Evolutionary conservation across 2,113 vertebrate species (phyloP).

Genomic region (Falco punctatus): DNA sequence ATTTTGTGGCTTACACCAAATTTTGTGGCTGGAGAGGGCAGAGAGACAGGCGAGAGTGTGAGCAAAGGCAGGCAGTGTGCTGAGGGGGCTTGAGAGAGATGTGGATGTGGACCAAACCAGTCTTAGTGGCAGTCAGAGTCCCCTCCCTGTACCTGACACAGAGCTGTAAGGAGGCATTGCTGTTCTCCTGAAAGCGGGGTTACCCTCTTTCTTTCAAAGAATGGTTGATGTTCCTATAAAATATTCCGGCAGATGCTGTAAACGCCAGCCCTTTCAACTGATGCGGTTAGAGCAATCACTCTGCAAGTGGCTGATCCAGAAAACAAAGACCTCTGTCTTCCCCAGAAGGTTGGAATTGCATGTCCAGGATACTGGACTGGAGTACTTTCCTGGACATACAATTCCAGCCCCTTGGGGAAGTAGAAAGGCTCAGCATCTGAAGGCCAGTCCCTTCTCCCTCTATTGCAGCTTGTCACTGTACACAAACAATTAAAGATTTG

Average conservation of each 20-base stretch:
- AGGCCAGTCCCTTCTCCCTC: neutral
- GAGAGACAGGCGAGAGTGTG: neutral
- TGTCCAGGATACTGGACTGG: neutral
- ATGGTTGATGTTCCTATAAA: fast-evolving
- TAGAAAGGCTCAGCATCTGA: neutral
- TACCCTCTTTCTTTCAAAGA: neutral
- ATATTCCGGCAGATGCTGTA: neutral
- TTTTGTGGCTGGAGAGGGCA: neutral
- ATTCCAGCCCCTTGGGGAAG: neutral
- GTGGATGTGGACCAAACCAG: neutral
- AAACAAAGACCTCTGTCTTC: neutral
- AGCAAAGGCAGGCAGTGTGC: neutral
- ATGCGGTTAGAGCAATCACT: neutral
- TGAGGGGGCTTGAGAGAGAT: neutral
- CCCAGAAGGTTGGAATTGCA: neutral
- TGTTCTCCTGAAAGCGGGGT: neutral
- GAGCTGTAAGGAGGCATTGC: neutral
- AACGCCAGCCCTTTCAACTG: neutral
- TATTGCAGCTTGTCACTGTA: neutral
- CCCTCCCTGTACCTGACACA: neutral
- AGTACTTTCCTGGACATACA: neutral
- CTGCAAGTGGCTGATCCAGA: neutral
- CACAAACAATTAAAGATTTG: neutral
- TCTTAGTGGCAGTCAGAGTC: too few relatives aligned
- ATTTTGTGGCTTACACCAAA: neutral